These are phyloP conservation scores for Aegotheles bennettii DNA, from an alignment of 2,113 vertebrate genomes.

Conservation along the genomic window DNA sequence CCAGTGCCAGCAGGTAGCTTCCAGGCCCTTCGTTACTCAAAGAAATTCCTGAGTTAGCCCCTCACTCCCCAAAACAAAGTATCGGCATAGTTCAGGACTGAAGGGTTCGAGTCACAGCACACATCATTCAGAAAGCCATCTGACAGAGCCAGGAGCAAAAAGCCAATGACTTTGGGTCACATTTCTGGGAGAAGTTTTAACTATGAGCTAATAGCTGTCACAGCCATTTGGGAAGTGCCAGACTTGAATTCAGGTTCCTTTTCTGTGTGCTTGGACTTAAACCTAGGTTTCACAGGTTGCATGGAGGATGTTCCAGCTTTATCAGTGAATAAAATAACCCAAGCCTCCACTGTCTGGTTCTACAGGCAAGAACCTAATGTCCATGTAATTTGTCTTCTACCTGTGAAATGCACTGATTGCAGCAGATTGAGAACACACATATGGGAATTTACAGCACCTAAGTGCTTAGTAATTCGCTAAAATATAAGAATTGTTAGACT, in stretches of 20 bases:
- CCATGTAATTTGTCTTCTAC: neutral
- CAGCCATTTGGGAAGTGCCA: neutral
- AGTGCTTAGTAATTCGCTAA: neutral
- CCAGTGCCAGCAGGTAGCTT: neutral
- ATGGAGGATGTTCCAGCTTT: neutral
- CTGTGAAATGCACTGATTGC: neutral
- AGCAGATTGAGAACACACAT: neutral
- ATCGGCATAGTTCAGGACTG: neutral
- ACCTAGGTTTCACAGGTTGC: neutral
- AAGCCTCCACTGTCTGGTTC: neutral
- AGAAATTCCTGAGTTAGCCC: neutral
- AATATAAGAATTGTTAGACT: neutral
- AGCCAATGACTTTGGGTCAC: neutral
- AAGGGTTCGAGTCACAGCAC: neutral
- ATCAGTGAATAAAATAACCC: neutral
- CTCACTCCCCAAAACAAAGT: neutral
- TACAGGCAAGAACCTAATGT: rapidly evolving
- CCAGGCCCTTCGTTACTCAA: neutral
- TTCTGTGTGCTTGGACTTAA: neutral
- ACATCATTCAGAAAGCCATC: neutral
- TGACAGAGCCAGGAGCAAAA: neutral
- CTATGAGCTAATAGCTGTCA: neutral
- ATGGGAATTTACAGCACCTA: neutral
- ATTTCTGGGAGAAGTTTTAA: neutral
- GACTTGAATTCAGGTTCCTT: neutral